Evolutionary conservation across 2,797 vertebrate genomes (phyloP).

Genomic region (Sebastes trivittatus): DNA sequence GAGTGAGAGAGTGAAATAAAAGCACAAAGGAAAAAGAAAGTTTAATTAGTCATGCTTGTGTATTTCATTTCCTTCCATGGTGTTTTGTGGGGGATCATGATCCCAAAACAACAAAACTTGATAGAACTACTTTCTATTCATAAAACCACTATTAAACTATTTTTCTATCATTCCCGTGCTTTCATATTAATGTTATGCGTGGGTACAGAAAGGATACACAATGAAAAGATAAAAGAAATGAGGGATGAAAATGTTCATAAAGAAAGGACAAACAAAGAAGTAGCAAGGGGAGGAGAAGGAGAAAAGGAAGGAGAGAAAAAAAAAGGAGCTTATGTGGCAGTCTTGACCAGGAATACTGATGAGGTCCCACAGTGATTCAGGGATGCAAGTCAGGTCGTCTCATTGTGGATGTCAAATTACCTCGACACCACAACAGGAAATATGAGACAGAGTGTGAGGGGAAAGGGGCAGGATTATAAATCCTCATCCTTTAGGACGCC

Average conservation of each 20-base stretch:
- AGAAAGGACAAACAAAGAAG: conserved; percentile 55
- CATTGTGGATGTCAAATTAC: conserved; percentile 74
- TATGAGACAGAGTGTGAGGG: conserved; percentile 48
- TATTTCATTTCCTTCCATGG: conserved; percentile 11
- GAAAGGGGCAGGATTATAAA: conserved; percentile 61
- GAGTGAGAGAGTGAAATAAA: not conserved
- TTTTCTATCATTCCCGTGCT: conserved; percentile 2
- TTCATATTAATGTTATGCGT: conserved; percentile 13
- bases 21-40: not conserved
- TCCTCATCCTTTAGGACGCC: conserved; percentile 58
- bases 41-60: conserved; percentile 15
- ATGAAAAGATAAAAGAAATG: conserved; percentile 21
- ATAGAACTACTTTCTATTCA: conserved; percentile 34
- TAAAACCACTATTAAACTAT: not conserved
- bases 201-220: conserved; percentile 15
- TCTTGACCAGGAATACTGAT: conserved; percentile 75
- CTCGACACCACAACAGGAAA: conserved; percentile 66
- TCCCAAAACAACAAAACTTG: not conserved
- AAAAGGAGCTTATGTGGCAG: conserved; percentile 62
- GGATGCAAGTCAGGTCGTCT: conserved; percentile 71
- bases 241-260: conserved; percentile 35
- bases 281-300: conserved; percentile 48
- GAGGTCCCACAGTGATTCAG: conserved; percentile 59
- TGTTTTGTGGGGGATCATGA: not conserved
- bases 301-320: not conserved